Evolutionary conservation across 1,140 invertebrate species (phyloP).

Genomic region (Trichomalopsis sarcophagae): DNA sequence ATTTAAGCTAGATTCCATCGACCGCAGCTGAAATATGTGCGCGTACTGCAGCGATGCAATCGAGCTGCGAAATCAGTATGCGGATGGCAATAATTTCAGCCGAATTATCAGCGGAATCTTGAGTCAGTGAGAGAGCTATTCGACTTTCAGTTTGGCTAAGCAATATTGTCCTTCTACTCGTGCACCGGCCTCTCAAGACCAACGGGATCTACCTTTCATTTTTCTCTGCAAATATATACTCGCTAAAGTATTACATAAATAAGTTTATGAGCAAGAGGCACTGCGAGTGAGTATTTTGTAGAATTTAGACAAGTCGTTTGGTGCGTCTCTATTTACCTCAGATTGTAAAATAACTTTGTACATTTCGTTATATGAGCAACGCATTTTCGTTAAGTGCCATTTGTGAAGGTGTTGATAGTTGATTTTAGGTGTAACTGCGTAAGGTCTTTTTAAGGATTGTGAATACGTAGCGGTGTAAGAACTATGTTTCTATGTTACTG

Average conservation of each 20-base stretch:
- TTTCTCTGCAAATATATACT: not conserved
- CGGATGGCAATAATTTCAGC: not conserved
- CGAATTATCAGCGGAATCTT: not conserved
- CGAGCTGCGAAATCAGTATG: not conserved
- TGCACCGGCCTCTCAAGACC: not conserved
- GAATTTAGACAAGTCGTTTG: not conserved
- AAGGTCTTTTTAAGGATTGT: not conserved
- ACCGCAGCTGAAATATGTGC: not conserved
- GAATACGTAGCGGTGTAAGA: conserved; percentile 15
- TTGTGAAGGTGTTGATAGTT: conserved; percentile 28
- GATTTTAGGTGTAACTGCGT: not conserved
- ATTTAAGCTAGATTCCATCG: not conserved
- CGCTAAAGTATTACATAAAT: conserved; percentile 18
- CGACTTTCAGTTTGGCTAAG: not conserved
- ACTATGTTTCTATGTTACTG: not conserved
- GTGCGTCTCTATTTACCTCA: not conserved
- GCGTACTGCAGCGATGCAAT: not conserved
- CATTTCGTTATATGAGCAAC: not conserved
- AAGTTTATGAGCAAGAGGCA: conserved; percentile 8
- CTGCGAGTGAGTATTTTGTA: conserved; percentile 7
- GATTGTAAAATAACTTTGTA: not conserved
- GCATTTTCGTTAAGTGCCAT: conserved; percentile 44
- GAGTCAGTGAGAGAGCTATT: not conserved
- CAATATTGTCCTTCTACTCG: not conserved
- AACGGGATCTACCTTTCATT: conserved; percentile 28